These are phyloP conservation scores for Saccostrea cuccullata DNA, from an alignment of 1,140 invertebrate genomes.

Conservation along the genomic window DNA sequence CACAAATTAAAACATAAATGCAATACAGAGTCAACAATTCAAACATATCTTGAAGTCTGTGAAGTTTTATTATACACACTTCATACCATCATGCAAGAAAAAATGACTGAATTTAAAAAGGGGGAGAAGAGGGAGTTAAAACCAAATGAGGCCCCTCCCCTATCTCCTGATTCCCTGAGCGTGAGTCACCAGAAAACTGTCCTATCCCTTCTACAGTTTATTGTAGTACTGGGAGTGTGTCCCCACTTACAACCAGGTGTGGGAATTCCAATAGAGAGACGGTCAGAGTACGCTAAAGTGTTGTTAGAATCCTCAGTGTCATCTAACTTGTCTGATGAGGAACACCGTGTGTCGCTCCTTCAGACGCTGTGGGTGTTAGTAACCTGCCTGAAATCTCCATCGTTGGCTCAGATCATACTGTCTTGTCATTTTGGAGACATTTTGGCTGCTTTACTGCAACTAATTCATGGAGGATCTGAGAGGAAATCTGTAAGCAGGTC, in stretches of 20 bases:
- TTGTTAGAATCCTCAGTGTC: conserved; percentile 34
- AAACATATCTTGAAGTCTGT: neutral
- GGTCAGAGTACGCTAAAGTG: conserved; percentile 63
- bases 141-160: conserved; percentile 58
- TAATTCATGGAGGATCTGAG: conserved; percentile 27
- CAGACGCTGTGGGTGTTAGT: conserved; percentile 68
- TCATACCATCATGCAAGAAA: neutral
- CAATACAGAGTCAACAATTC: neutral
- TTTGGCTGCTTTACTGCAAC: conserved; percentile 84
- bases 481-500: neutral
- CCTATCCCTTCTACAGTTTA: conserved; percentile 80
- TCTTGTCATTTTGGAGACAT: conserved; percentile 79
- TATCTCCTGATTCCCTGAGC: conserved; percentile 70
- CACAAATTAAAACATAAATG: neutral
- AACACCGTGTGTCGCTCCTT: conserved; percentile 57
- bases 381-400: conserved; percentile 74
- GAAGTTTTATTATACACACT: conserved; percentile 20
- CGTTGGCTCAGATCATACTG: conserved; percentile 77
- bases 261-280: conserved; percentile 80
- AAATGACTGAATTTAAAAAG: neutral
- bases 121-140: conserved; percentile 37
- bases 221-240: conserved; percentile 83
- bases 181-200: conserved; percentile 76
- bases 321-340: conserved; percentile 18
- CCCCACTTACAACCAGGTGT: conserved; percentile 84